Evolutionary conservation across 2,888 invertebrate species (phyloP).

Genomic region (Lasioglossum pauxillum): DNA sequence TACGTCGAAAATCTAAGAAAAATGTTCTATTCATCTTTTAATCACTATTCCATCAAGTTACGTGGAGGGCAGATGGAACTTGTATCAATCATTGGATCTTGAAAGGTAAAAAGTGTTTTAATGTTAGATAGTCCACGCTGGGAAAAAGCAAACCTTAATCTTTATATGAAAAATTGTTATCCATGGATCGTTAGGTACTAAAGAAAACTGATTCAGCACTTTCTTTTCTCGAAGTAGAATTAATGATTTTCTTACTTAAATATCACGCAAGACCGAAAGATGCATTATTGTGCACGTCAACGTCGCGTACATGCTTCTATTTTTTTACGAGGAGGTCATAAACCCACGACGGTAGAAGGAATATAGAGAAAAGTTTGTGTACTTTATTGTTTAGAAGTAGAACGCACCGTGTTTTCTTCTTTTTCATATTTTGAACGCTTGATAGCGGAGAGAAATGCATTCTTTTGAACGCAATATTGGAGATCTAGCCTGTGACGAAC

Average conservation of each 20-base stretch:
- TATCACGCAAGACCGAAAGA: neutral
- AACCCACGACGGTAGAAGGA: neutral
- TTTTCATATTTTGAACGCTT: neutral
- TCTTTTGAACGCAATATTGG: neutral
- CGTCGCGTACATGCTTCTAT: neutral
- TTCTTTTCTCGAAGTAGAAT: neutral
- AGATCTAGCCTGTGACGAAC: neutral
- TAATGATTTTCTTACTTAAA: neutral
- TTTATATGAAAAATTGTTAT: neutral
- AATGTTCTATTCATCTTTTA: neutral
- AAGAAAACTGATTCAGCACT: neutral
- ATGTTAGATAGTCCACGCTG: too few relatives aligned
- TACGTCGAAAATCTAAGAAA: neutral
- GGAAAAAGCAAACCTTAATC: neutral
- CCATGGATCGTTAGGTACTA: neutral
- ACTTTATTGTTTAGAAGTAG: neutral
- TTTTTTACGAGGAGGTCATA: neutral
- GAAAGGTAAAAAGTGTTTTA: too few relatives aligned
- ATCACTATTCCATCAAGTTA: neutral
- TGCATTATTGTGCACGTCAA: neutral
- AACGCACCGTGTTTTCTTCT: neutral
- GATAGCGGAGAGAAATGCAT: neutral
- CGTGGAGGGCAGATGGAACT: too few relatives aligned
- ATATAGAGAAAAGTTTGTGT: neutral
- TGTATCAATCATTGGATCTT: too few relatives aligned